Evolutionary conservation across 92 coral and sea anemone genomes (phyloP), one percentile per base, ranked within the genome.

Genomic region (Diadumene lineata): DNA sequence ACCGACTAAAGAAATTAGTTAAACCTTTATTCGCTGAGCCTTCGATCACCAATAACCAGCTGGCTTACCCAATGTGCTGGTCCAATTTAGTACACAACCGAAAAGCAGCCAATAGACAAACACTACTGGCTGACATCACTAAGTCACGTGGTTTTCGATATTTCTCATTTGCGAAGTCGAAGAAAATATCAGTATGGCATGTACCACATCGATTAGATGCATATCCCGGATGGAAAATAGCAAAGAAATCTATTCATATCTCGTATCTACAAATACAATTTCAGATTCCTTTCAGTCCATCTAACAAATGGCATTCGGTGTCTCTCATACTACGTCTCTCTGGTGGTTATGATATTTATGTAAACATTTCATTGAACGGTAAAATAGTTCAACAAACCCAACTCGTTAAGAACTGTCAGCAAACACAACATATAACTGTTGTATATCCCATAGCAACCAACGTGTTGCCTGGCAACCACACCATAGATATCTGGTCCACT

Each of bases 31-130:
- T 72, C 31, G 46, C 69, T 10, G 80, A 82, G 24, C 19, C 75
- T 1, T 77, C 86, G 6, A 58, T 60, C 60, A 53, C 76, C 26
- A 84, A 78, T 78, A 31, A 50, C n/a, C 72, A 78, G 19, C 75
- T 91, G 1, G 46, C 79, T 28, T 43, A 78, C 72, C 63, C 88
- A 7, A 33, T 56, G 72, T 91, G 97, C 60, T 79, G 82, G 82
- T 75, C 97, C 0, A 74, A 81, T 19, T 30, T 88, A 55, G 56
- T 87, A 25, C 88, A 90, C 32, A 61, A 88, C 22, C 81, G 69
- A 69, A 81, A 81, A 28, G 53, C 56, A 46, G 69, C 56, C 24
- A 56, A 81, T 18, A 50, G 55, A 8, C 89, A 87, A 31, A 58
- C 88, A 28, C 79, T 91, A 68, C 65, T 74, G 53, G 87, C 77